A percentile compares a stretch with the other conserved stretches of the same genome.
phyloP scores from a whole-genome alignment of 1,140 invertebrate species.

The Bombus difficillimus region DNA sequence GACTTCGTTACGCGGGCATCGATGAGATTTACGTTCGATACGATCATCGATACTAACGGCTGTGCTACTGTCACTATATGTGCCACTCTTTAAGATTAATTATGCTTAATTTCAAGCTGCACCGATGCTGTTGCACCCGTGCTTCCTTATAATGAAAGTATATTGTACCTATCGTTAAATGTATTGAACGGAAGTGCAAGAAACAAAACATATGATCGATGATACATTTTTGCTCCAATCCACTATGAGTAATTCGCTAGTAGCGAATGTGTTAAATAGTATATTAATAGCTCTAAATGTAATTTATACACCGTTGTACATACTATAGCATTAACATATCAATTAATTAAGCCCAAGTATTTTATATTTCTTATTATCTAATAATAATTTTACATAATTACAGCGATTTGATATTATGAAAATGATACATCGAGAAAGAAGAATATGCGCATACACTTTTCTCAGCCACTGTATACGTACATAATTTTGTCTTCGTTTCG shows the following conservation, averaged over 20 bases:
- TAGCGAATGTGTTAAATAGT: background rate
- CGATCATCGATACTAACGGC: background rate
- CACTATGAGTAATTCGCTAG: background rate
- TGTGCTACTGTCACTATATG: background rate
- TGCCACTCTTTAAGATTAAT: background rate
- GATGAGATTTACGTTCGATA: slow-evolving; percentile 8
- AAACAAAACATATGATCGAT: background rate
- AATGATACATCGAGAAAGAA: too few relatives aligned
- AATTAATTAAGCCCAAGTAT: too few relatives aligned
- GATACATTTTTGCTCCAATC: background rate
- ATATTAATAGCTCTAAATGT: background rate
- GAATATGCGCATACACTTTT: background rate
- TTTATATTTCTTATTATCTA: too few relatives aligned
- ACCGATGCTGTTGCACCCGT: too few relatives aligned
- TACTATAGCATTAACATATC: too few relatives aligned
- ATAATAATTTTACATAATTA: too few relatives aligned
- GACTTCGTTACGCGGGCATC: slow-evolving; percentile 2
- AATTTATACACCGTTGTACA: background rate
- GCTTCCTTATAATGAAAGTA: background rate
- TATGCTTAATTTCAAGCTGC: background rate
- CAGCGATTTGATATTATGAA: too few relatives aligned
- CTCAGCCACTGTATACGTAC: background rate
- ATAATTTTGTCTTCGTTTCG: background rate
- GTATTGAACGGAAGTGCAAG: background rate
- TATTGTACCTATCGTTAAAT: too few relatives aligned